Conservation (phyloP, 2,888 invertebrate genomes). For the Dasypolia templi region DNA sequence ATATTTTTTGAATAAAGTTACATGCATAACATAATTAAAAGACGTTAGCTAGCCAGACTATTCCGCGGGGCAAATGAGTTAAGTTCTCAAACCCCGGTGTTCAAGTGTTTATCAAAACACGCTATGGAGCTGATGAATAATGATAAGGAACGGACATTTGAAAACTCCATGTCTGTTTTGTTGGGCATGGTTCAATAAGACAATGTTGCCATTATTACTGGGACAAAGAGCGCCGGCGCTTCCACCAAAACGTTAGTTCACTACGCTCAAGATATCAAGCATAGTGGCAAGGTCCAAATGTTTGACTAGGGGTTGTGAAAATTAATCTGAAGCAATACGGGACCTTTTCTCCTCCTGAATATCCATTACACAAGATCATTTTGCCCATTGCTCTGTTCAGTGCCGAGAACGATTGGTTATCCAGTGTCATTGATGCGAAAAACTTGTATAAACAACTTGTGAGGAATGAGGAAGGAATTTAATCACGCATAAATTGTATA, state of each 20-base stretch:
- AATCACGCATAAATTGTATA: constrained; percentile 94
- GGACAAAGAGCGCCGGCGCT: constrained; percentile 93
- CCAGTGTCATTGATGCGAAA: constrained; percentile 91
- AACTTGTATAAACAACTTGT: constrained; percentile 89
- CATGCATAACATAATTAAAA: too few relatives aligned
- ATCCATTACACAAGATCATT: constrained; percentile 91
- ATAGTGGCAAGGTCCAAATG: constrained; percentile 90
- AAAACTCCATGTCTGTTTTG: constrained; percentile 93
- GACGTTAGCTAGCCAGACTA: too few relatives aligned
- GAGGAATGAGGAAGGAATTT: constrained; percentile 91
- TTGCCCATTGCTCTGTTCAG: constrained; percentile 93
- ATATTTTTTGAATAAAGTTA: too few relatives aligned
- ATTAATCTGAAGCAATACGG: constrained; percentile 91
- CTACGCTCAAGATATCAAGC: constrained; percentile 91
- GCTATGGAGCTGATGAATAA: constrained; percentile 90
- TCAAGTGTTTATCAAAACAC: constrained; percentile 91
- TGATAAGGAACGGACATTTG: constrained; percentile 91
- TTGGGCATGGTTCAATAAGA: constrained; percentile 94
- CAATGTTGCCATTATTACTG: constrained; percentile 92
- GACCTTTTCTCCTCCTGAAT: constrained; percentile 90
- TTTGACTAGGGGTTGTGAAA: constrained; percentile 92
- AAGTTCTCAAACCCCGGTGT: constrained; percentile 91
- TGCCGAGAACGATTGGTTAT: constrained; percentile 93
- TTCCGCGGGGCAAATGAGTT: constrained; percentile 93
- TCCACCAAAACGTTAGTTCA: constrained; percentile 94